Base-by-base conservation (phyloP, 2,113 vertebrate genomes). In the Lepus americanus region DNA sequence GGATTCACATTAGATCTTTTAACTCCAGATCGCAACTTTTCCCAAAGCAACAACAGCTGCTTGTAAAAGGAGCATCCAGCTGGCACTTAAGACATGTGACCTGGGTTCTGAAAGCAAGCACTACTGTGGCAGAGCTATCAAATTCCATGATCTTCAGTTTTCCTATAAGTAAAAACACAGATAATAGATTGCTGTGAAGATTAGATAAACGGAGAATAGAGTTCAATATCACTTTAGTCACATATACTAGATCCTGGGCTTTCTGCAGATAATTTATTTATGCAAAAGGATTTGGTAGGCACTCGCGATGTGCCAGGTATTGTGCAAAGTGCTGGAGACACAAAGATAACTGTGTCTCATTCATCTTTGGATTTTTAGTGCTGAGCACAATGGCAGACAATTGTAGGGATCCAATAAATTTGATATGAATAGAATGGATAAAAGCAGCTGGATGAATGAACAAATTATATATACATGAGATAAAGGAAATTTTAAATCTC, bases 331-430 rank as follows among this genome's bases (percentile, higher is more conserved):
- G 55, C 23, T 49, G 2, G 51, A 44, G 70, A 74, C 36, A 36
- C 6, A 66, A 90, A 74, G 70, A 33, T 14, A 79, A 31, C 39
- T 51, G 33, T 76, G 27, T 67, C 49, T 77, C 64, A 80, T 14
- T 44, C 31, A 36, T 61, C 74, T 77, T 63, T 74, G 10, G 79
- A 64, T 6, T 74, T 84, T 90, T 81, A 44, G 19, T 72, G 51
- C 74, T 77, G 49, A 97, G 13, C n/a, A 84, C 51, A 83, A 31
- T 80, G 77, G 36, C 70, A 95, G 33, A 8, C 51, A 76, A 88
- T 70, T 80, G 19, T 29, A 83, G 8, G 14, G 74, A 80, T 59
- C 36, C 33, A 59, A 31, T 80, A 55, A 20, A 86, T 61, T 66
- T 67, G 53, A 67, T 73, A 66, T 27, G 27, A 90, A 77, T 80